Percentiles rank a stretch among this genome's conserved stretches.
Evolutionary conservation across 1,140 invertebrate genomes (phyloP).

Genomic region (Spodoptera litura): DNA sequence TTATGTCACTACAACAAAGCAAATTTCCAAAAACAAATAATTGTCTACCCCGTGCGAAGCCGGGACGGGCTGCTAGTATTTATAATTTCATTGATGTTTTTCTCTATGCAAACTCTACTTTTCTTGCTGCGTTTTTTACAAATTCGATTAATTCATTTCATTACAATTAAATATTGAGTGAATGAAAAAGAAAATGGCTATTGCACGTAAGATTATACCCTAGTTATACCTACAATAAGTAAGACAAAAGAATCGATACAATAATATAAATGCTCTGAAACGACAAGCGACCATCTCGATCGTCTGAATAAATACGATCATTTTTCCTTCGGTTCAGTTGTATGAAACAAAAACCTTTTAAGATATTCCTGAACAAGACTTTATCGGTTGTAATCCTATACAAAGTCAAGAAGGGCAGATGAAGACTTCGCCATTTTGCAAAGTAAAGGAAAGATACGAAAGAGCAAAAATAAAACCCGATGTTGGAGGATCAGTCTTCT

Average conservation of each 20-base stretch:
- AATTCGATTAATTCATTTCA: too few species aligned
- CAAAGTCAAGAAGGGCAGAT: constrained; percentile 49
- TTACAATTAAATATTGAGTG: neutral
- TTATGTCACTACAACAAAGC: too few species aligned
- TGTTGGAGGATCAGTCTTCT: constrained; percentile 5
- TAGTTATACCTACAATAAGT: neutral
- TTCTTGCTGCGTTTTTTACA: too few species aligned
- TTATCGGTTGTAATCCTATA: constrained; percentile 59
- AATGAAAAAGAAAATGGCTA: constrained; percentile 1
- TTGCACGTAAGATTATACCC: neutral
- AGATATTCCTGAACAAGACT: constrained; percentile 51
- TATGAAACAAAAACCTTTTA: constrained; percentile 46
- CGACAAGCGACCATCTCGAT: constrained; percentile 3
- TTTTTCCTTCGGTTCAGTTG: constrained; percentile 37
- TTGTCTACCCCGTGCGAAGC: too few species aligned
- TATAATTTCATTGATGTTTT: neutral
- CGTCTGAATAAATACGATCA: constrained; percentile 34
- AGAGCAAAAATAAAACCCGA: constrained; percentile 45
- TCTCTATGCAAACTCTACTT: too few species aligned
- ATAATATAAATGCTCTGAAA: constrained; percentile 11
- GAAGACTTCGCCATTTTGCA: constrained; percentile 52
- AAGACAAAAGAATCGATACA: constrained; percentile 23
- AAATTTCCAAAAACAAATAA: too few species aligned
- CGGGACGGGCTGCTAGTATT: too few species aligned
- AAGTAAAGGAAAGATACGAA: constrained; percentile 52